These are phyloP conservation scores for Mythimna ferrago DNA, from an alignment of 2,888 invertebrate genomes.

Conservation along the genomic window DNA sequence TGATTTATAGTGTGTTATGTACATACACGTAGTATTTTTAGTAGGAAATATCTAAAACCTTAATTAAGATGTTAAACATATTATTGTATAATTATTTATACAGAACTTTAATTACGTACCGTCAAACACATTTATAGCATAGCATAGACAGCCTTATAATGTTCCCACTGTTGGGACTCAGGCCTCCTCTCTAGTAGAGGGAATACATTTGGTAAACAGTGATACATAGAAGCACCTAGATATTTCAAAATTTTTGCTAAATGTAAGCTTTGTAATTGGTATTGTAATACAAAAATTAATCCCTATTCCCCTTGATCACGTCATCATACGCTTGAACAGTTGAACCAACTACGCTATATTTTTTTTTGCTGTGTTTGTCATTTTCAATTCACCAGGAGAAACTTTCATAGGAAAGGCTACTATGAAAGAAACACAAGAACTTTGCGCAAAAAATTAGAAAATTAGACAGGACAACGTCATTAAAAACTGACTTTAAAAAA, in stretches of 20 bases:
- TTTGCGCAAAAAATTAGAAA: no score
- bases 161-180: no score
- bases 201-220: background rate
- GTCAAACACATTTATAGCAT: background rate
- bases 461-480: no score
- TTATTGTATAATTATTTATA: constrained; percentile 9
- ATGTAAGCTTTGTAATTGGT: background rate
- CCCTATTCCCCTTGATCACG: no score
- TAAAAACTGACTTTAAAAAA: background rate
- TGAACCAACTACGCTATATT: no score
- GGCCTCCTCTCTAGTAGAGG: no score
- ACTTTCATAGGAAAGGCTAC: no score
- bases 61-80: constrained; percentile 48
- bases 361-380: no score
- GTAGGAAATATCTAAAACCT: constrained; percentile 45
- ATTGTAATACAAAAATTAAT: background rate
- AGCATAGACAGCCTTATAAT: no score
- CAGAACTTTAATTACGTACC: constrained; percentile 15
- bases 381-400: no score
- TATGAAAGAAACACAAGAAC: no score
- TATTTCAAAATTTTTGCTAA: background rate
- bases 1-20: constrained; percentile 24
- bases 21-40: constrained; percentile 25
- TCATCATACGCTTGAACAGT: no score
- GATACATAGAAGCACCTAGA: background rate